Conservation (phyloP, 1,140 invertebrate species). For the Brachystomella parvula region DNA sequence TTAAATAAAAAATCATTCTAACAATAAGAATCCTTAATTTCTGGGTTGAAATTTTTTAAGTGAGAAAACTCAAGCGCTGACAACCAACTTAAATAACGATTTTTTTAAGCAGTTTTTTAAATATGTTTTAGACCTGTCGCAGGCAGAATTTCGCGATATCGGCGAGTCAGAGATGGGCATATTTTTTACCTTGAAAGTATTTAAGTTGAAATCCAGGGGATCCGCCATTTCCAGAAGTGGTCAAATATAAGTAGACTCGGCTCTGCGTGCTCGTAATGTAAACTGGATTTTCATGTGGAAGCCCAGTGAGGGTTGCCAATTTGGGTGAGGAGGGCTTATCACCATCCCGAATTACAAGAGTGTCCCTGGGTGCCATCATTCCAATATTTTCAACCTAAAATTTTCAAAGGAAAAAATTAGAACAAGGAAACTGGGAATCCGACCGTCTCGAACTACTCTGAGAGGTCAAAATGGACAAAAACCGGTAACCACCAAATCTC, state of each 20-base stretch:
- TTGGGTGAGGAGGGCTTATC: constrained; percentile 71
- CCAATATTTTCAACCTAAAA: constrained; percentile 74
- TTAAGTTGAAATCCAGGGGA: constrained; percentile 83
- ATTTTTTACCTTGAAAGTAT: constrained; percentile 63
- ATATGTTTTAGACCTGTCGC: too few relatives aligned
- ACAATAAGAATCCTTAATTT: too few relatives aligned
- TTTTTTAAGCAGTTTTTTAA: too few relatives aligned
- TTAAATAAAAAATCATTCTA: not conserved
- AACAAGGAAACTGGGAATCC: too few relatives aligned
- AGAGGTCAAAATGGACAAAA: too few relatives aligned
- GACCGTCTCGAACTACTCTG: too few relatives aligned
- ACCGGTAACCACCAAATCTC: too few relatives aligned
- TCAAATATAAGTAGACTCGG: constrained; percentile 83
- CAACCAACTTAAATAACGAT: too few relatives aligned
- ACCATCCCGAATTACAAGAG: constrained; percentile 81
- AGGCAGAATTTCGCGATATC: too few relatives aligned
- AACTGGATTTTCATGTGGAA: constrained; percentile 63
- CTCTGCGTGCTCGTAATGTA: constrained; percentile 85
- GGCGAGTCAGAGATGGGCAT: too few relatives aligned
- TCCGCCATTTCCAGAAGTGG: constrained; percentile 78
- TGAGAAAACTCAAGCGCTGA: too few relatives aligned
- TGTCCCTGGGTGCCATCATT: constrained; percentile 74
- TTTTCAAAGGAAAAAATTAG: not conserved
- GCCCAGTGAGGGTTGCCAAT: constrained; percentile 72
- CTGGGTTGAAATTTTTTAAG: too few relatives aligned